Evolutionary conservation across 2,113 vertebrate genomes (phyloP).

Genomic region (Brachionichthys hirsutus): DNA sequence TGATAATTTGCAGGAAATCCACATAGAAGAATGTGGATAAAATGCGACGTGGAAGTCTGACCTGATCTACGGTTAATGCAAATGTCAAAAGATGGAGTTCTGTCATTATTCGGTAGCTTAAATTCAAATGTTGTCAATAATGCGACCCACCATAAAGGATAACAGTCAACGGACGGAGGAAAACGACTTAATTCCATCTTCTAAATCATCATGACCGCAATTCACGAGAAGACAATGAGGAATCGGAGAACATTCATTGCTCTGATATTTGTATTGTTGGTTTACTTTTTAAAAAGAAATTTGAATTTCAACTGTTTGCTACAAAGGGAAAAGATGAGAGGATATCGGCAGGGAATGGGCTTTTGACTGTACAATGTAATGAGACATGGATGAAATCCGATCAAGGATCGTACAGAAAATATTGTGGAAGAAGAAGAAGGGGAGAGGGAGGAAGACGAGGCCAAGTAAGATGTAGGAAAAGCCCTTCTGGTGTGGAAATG

Average conservation of each 20-base stretch:
- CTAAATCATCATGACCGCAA: constrained; percentile 28
- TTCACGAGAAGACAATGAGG: constrained; percentile 20
- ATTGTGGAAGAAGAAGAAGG: constrained; percentile 5
- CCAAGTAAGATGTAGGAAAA: constrained; percentile 47
- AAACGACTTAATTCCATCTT: no score
- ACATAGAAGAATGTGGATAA: no score
- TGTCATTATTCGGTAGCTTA: no score
- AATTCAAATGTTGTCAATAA: no score
- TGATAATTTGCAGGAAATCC: no score
- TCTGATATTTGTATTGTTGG: constrained; percentile 27
- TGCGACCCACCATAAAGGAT: no score
- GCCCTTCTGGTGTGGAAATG: constrained; percentile 48
- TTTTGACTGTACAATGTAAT: constrained; percentile 58
- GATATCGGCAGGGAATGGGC: constrained; percentile 50
- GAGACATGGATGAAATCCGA: constrained; percentile 52
- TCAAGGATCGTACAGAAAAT: constrained; percentile 37
- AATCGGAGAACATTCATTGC: constrained; percentile 12
- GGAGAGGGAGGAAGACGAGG: constrained; percentile 3
- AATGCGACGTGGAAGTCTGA: no score
- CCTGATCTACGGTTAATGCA: no score
- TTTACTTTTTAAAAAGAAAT: constrained; percentile 21
- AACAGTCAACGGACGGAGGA: no score
- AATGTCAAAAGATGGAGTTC: no score
- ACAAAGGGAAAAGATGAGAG: constrained; percentile 39
- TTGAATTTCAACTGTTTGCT: constrained; percentile 36